These are phyloP conservation scores for Machaerirhynchus nigripectus DNA, from an alignment of 2,113 vertebrate species.

Conservation along the genomic window DNA sequence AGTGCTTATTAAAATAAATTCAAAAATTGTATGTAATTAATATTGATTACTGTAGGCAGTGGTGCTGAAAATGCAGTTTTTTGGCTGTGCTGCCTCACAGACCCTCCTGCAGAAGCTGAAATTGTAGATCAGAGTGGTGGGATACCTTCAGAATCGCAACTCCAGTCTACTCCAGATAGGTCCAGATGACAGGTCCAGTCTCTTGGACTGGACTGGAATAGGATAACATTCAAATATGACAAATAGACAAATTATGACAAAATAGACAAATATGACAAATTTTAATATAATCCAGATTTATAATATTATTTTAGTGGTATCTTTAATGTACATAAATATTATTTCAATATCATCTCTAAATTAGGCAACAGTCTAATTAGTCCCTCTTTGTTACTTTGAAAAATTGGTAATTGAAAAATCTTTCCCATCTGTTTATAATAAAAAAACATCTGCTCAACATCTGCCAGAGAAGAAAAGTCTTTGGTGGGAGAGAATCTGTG, in stretches of 20 bases:
- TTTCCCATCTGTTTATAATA: slow-evolving; percentile 44
- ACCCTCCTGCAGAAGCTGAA: background rate
- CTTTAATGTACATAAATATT: slow-evolving; percentile 12
- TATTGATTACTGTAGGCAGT: background rate
- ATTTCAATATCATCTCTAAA: background rate
- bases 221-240: background rate
- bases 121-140: background rate
- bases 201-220: background rate
- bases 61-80: background rate
- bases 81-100: background rate
- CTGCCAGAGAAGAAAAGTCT: slow-evolving; percentile 31
- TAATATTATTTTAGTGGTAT: background rate
- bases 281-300: background rate
- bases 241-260: background rate
- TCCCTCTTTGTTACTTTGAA: slow-evolving; percentile 31
- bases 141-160: background rate
- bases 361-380: background rate
- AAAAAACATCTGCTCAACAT: slow-evolving; percentile 71
- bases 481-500: background rate
- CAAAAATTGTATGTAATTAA: background rate
- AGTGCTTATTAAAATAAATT: background rate
- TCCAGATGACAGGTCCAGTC: background rate
- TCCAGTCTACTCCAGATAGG: rapidly evolving
- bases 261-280: background rate
- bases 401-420: slow-evolving; percentile 58